Base-by-base conservation (phyloP, 2,888 invertebrate genomes). In the Steinernema carpocapsae region DNA sequence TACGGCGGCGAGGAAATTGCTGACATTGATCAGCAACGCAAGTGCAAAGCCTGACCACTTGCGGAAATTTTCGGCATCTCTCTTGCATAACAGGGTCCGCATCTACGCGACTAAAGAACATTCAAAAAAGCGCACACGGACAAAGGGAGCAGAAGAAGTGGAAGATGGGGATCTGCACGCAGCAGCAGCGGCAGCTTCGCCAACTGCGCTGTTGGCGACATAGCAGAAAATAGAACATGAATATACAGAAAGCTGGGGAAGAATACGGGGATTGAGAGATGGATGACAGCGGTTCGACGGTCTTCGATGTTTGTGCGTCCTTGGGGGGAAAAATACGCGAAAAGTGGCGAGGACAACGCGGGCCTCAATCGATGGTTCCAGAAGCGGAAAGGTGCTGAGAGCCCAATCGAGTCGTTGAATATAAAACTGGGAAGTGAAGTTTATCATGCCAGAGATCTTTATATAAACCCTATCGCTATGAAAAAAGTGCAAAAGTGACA, bases 231-330 rank as follows among this genome's bases (percentile, higher is more conserved):
- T 48, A 19, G 48, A 48, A 14, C 48, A 7, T 19, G n/a, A 48
- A 48, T n/a, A 48, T 48, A 3, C 17, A 7, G 3, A 48, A 48
- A 19, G 19, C 48, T 17, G 17, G 17, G 19, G 48, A 4, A 4
- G 3, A 17, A 4, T 3, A 48, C 7, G 4, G 37, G 37, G 37
- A 37, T 37, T 37, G 37, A 37, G 37, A 10, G 4, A 37, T 37
- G 3, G 37, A 37, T 37, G 37, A 10, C 37, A 37, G 64, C 29
- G 64, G 64, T 64, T 32, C 37, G 10, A 32, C 29, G 64, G 64
- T 64, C 64, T 64, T 64, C 64, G 64, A 32, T 64, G 64, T 64
- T 52, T 52, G 64, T 32, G 32, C 64, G 32, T n/a, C 10, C 24
- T 19, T 26, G 56, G 26, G 22, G 6, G 3, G 14, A 56, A 48